phyloP scores from a whole-genome alignment of 2,888 invertebrate species.

The Zaprionus bogoriensis region DNA sequence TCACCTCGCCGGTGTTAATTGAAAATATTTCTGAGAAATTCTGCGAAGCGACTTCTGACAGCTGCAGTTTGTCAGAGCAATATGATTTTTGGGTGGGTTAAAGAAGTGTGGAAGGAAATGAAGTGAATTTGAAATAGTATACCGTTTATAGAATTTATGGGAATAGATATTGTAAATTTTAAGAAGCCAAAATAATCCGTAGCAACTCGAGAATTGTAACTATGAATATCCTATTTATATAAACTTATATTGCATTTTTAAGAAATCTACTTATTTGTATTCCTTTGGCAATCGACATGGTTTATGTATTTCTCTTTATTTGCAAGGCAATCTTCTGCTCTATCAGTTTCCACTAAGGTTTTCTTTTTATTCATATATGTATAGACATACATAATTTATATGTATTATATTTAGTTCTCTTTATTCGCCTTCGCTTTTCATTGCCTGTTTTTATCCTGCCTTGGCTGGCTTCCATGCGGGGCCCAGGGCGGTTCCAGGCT shows the following conservation, averaged over 20 bases:
- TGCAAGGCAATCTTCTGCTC: background rate
- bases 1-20: slow-evolving; percentile 39
- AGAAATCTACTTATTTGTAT: too few relatives aligned
- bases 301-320: background rate
- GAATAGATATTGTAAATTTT: too few relatives aligned
- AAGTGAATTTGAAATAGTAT: background rate
- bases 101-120: background rate
- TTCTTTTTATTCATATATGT: background rate
- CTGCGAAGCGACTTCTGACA: slow-evolving; percentile 19
- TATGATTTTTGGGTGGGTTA: slow-evolving; percentile 7
- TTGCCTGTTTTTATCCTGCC: slow-evolving; percentile 47
- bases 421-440: slow-evolving; percentile 59
- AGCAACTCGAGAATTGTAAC: too few relatives aligned
- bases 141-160: too few relatives aligned
- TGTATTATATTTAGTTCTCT: background rate
- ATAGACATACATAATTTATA: background rate
- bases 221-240: too few relatives aligned
- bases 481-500: background rate
- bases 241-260: too few relatives aligned
- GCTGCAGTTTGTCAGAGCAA: slow-evolving; percentile 32
- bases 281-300: too few relatives aligned
- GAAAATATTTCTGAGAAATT: slow-evolving; percentile 46
- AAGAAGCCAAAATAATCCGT: too few relatives aligned
- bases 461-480: slow-evolving; percentile 7
- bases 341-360: background rate